Base-by-base conservation (phyloP, 2,797 vertebrate genomes). In the Xenentodon cancila region DNA sequence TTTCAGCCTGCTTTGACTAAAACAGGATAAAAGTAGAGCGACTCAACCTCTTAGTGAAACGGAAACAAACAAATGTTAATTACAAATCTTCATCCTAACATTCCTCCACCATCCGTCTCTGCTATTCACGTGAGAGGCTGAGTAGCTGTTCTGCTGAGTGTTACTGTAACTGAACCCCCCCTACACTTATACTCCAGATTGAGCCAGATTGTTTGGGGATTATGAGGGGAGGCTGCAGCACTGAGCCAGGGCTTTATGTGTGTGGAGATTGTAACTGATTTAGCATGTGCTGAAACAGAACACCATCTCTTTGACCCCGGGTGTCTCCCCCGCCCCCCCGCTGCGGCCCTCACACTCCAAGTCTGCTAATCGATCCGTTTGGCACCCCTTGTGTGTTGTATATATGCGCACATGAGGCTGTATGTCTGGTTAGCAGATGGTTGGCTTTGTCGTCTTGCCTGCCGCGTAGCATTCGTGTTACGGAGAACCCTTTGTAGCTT, bases 361-460 rank as follows among this genome's bases (percentile, higher is more conserved):
- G 82, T 82, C 87, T 91, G 92, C 92, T 93, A 94, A 96, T 95
- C 93, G 94, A 95, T 94, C 90, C 90, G 90, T 90, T 92, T 91
- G 91, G 90, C 89, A 92, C 86, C 84, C 84, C 86, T 72, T 45
- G 67, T 84, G 80, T 64, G 74, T 71, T 34, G 74, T 71, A 55
- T 78, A 47, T 65, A 66, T 77, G 82, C 30, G 60, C 46, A 25
- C 48, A 32, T 63, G 49, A 61, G 44, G 69, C 59, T 64, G 54
- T 34, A 78, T 76, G 90, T 92, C 89, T 93, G 93, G 85, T 88
- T 81, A 91, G 88, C 92, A 93, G 91, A 94, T 94, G 92, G 85
- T 53, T 59, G 67, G 84, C 85, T 86, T 83, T 64, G 89, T 85
- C 88, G 75, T 86, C 83, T 64, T 73, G 85, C 77, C 73, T 67